These are phyloP conservation scores for Flexamia atlantica DNA, from an alignment of 2,888 invertebrate species.

Conservation along the genomic window DNA sequence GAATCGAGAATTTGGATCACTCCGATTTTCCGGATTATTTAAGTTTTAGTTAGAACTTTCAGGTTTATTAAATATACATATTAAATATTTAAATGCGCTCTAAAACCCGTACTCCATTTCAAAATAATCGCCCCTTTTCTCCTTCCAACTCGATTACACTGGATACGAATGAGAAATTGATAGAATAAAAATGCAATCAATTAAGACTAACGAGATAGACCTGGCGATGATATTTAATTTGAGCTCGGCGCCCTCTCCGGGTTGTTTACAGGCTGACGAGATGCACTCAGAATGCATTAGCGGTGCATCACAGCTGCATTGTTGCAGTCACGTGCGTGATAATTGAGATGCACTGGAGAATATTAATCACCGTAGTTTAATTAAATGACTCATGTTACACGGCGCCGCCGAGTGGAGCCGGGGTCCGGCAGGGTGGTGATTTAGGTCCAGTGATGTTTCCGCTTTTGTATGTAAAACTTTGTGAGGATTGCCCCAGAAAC, in stretches of 20 bases:
- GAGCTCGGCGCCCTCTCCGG: neutral
- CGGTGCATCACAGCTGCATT: conserved; percentile 29
- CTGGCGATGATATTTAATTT: conserved; percentile 16
- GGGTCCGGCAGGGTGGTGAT: neutral
- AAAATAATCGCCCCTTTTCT: neutral
- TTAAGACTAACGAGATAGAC: conserved; percentile 19
- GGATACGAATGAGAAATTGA: conserved; percentile 33
- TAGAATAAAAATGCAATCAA: conserved; percentile 43
- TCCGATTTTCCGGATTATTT: no score
- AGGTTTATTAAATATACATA: no score
- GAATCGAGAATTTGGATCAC: no score
- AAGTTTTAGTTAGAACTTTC: no score
- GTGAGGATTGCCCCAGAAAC: no score
- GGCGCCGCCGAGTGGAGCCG: neutral
- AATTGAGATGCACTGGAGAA: conserved; percentile 38
- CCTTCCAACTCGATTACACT: neutral
- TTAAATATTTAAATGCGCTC: no score
- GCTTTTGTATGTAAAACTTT: neutral
- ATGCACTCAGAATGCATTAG: conserved; percentile 38
- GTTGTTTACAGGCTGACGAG: conserved; percentile 17
- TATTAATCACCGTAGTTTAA: conserved; percentile 16
- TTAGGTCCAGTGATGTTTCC: neutral
- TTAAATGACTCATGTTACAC: conserved; percentile 43
- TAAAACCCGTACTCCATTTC: neutral
- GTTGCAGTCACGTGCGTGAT: conserved; percentile 22